Evolutionary conservation across 2,113 vertebrate species (phyloP).

Genomic region (Salminus brasiliensis): DNA sequence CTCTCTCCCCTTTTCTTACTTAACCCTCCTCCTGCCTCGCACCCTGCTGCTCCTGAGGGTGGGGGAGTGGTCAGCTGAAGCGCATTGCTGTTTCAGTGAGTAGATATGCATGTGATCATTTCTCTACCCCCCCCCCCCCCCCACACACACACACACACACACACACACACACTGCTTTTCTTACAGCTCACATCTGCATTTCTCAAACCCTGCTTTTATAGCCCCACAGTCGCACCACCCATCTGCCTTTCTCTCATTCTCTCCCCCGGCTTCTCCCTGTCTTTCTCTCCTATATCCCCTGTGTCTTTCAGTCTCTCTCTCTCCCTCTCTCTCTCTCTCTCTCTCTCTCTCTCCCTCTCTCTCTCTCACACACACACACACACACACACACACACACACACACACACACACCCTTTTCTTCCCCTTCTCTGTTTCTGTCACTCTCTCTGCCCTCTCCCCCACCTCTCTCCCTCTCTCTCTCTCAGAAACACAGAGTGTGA

Average conservation of each 20-base stretch:
- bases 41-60: not conserved
- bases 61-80: not conserved
- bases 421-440: conserved; percentile 11
- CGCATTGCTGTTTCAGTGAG: too few relatives aligned
- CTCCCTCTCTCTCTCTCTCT: not conserved
- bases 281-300: too few relatives aligned
- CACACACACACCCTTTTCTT: not conserved
- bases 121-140: conserved; percentile 10
- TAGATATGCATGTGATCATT: too few relatives aligned
- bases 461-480: not conserved
- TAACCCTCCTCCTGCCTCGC: not conserved
- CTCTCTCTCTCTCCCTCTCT: not conserved
- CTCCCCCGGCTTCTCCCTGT: too few relatives aligned
- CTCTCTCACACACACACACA: too few relatives aligned
- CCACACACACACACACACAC: too few relatives aligned
- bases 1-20: not conserved
- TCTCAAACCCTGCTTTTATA: too few relatives aligned
- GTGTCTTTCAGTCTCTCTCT: too few relatives aligned
- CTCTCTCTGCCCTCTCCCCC: not conserved
- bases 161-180: too few relatives aligned
- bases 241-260: too few relatives aligned
- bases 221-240: too few relatives aligned
- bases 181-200: too few relatives aligned
- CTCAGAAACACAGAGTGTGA: not conserved
- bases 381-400: not conserved